Evolutionary conservation across 2,113 vertebrate genomes (phyloP).

Genomic region (Egretta garzetta): DNA sequence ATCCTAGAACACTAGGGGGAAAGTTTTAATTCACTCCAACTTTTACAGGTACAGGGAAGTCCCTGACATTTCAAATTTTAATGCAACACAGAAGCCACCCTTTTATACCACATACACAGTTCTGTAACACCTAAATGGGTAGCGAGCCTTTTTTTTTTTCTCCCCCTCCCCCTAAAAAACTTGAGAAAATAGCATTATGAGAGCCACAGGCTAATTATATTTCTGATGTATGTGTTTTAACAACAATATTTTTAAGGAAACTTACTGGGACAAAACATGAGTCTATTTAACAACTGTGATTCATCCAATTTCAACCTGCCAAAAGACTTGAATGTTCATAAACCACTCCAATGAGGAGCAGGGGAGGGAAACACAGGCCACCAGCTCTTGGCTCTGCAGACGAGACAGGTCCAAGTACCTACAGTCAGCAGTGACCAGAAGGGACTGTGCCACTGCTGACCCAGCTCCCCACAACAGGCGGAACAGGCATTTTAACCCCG

Average conservation of each 20-base stretch:
- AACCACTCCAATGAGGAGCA: not conserved
- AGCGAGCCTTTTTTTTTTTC: not conserved
- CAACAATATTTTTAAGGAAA: not conserved
- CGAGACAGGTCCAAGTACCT: not conserved
- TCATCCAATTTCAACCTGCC: not conserved
- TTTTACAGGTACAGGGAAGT: not conserved
- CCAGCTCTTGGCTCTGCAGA: not conserved
- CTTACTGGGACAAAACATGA: not conserved
- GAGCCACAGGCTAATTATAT: not conserved
- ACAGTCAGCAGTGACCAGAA: not conserved
- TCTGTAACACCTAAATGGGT: not conserved
- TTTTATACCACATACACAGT: not conserved
- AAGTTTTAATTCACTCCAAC: not conserved
- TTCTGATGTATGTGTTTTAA: not conserved
- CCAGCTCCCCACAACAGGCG: not conserved
- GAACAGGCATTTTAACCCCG: not conserved
- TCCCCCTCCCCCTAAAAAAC: not conserved
- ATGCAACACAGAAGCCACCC: not conserved
- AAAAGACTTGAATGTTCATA: not conserved
- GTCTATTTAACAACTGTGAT: not conserved
- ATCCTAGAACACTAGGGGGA: not conserved
- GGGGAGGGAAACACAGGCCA: not conserved
- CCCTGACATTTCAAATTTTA: not conserved
- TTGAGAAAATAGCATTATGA: not conserved
- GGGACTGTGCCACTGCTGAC: not conserved